phyloP scores from a whole-genome alignment of 2,888 invertebrate species.

The Drosophila parthenogenetica region DNA sequence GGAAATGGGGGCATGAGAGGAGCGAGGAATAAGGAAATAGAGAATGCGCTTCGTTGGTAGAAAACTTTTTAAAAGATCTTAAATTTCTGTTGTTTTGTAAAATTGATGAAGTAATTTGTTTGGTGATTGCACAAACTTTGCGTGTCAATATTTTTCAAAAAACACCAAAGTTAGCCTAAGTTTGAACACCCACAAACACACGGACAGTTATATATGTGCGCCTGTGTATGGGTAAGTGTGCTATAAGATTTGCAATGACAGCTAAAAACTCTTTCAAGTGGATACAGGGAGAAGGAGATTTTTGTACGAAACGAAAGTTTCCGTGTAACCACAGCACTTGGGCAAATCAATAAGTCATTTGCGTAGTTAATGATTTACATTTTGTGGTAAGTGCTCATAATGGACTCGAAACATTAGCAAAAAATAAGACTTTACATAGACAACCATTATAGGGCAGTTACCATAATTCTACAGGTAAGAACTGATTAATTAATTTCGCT shows the following conservation, averaged over 20 bases:
- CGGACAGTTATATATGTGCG: conserved; percentile 6
- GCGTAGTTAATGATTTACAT: conserved; percentile 64
- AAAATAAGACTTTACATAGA: background rate
- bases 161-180: conserved; percentile 51
- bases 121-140: conserved; percentile 80
- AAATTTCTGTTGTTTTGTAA: conserved; percentile 79
- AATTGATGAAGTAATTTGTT: conserved; percentile 80
- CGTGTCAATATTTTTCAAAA: conserved; percentile 75
- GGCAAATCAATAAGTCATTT: conserved; percentile 58
- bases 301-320: conserved; percentile 13
- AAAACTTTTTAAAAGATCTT: conserved; percentile 77
- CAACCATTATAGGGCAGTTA: too few relatives aligned
- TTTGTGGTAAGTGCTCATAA: conserved; percentile 57
- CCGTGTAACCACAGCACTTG: conserved; percentile 15
- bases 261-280: conserved; percentile 32
- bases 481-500: too few relatives aligned
- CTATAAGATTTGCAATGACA: conserved; percentile 23
- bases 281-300: background rate
- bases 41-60: conserved; percentile 31
- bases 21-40: background rate
- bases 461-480: too few relatives aligned
- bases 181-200: conserved; percentile 25
- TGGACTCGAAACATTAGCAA: background rate
- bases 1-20: background rate
- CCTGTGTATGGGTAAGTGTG: background rate